Evolutionary conservation across 1,140 invertebrate genomes (phyloP), one percentile per base, ranked within the genome.

Genomic region (Meloidogyne floridensis): DNA sequence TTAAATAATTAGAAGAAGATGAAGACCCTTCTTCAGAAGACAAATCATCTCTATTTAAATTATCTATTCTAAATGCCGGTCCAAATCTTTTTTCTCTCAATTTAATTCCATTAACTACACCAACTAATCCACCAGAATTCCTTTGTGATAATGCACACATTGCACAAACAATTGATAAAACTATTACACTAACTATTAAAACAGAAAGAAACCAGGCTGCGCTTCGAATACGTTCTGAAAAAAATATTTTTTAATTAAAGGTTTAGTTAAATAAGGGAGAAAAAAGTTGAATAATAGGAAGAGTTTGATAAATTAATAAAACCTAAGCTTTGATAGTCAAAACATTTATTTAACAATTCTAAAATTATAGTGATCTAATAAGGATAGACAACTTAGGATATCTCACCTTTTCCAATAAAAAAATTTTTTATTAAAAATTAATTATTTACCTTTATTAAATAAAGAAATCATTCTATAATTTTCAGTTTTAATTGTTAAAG

Each of bases 171-270:
- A 82, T 59, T 65, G n/a, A 65, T 65, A 65, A 65, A 65, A 65
- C n/a, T n/a, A 89, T 71, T n/a, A 77, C 82, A n/a, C 87, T 69
- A 10, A 81, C 81, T 51, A 82, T 59, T 32, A 89, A 43, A 54
- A 89, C 82, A 69, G 85, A 82, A 51, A 89, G 80, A 75, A 89
- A 89, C 88, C 88, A 89, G 10, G 84, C 87, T 56, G 89, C 89
- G 20, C 76, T 87, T 76, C 84, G 84, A 10, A 89, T 75, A 20
- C 85, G 85, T 76, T 90, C 88, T 90, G 75, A 77, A 88, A 75
- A 18, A 15, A 18, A 47, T 2, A n/a, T 59, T 32, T 20, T 20
- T 78, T 51, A 18, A 75, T 10, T 74, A 20, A 75, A 72, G 4
- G 10, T 9, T 59, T 74, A 15, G 13, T 54, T 65, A 77, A 51